Percentiles rank a stretch among this genome's conserved stretches.
phyloP scores from a whole-genome alignment of 2,888 invertebrate species.

The Gnatocerus cornutus region DNA sequence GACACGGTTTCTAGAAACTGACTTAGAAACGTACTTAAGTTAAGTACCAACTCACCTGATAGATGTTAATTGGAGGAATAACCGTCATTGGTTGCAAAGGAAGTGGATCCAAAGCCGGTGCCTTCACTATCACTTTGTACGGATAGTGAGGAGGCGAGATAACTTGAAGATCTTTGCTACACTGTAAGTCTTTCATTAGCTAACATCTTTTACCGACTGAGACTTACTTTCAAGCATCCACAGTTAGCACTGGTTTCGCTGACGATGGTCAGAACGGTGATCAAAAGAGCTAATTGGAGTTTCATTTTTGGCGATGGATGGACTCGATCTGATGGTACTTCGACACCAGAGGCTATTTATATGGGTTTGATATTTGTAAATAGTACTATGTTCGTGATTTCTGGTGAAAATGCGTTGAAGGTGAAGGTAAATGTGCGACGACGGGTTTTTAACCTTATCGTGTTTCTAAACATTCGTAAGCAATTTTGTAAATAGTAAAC shows the following conservation, averaged over 20 bases:
- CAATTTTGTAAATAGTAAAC: slow-evolving; percentile 22
- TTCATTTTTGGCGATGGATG: slow-evolving; percentile 22
- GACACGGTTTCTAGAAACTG: slow-evolving; percentile 6
- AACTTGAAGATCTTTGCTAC: slow-evolving; percentile 64
- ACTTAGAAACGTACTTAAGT: too few species aligned
- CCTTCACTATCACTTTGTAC: slow-evolving; percentile 63
- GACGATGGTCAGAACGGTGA: slow-evolving; percentile 51
- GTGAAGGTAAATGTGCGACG: slow-evolving; percentile 20
- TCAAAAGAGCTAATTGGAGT: slow-evolving; percentile 4
- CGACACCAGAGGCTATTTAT: slow-evolving; percentile 7
- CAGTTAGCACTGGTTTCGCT: slow-evolving; percentile 62
- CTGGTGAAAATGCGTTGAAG: slow-evolving; percentile 8
- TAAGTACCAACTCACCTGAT: too few species aligned
- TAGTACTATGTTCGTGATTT: slow-evolving; percentile 31
- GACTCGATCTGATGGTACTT: slow-evolving; percentile 18
- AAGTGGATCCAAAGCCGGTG: slow-evolving; percentile 9
- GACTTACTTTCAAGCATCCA: slow-evolving; percentile 67
- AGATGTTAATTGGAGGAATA: neutral
- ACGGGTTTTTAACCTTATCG: slow-evolving; percentile 33
- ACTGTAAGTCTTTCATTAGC: slow-evolving; percentile 58
- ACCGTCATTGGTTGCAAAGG: neutral
- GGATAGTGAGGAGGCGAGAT: slow-evolving; percentile 60
- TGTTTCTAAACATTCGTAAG: slow-evolving; percentile 20
- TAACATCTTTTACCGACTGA: slow-evolving; percentile 9
- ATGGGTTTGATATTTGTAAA: slow-evolving; percentile 17